Percentiles rank a stretch among this genome's conserved stretches.
Evolutionary conservation across 2,888 invertebrate genomes (phyloP).

Genomic region (Phania funesta): DNA sequence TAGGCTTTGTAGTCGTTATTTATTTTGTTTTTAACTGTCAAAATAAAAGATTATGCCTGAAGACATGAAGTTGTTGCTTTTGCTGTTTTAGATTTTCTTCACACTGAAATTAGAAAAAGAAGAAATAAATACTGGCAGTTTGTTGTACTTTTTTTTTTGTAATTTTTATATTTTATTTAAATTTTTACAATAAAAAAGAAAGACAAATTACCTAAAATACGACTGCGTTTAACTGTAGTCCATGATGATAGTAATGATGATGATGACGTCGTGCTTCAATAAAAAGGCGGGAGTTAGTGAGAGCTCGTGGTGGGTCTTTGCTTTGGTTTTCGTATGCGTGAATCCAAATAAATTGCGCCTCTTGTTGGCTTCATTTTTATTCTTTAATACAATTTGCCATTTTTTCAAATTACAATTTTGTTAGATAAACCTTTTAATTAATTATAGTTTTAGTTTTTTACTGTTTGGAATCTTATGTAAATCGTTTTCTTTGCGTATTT

Average conservation of each 20-base stretch:
- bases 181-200: constrained; percentile 65
- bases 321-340: constrained; percentile 51
- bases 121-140: constrained; percentile 24
- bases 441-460: constrained; percentile 64
- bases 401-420: constrained; percentile 65
- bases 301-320: constrained; percentile 45
- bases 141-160: constrained; percentile 47
- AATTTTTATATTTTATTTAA: constrained; percentile 68
- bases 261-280: constrained; percentile 15
- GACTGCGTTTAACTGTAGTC: constrained; percentile 15
- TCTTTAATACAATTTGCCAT: constrained; percentile 63
- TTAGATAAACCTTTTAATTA: constrained; percentile 66
- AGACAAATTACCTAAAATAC: constrained; percentile 68
- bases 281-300: constrained; percentile 25
- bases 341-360: constrained; percentile 47
- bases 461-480: constrained; percentile 61
- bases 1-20: constrained; percentile 62
- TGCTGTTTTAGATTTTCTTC: constrained; percentile 38
- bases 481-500: constrained; percentile 23
- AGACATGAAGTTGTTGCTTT: constrained; percentile 46
- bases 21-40: constrained; percentile 66
- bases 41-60: constrained; percentile 68
- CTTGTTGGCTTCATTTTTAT: constrained; percentile 35
- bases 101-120: constrained; percentile 13
- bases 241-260: constrained; percentile 17